Evolutionary conservation across 2,797 vertebrate species (phyloP), one percentile per base, ranked within the genome.

Genomic region (Poeciliopsis infans): DNA sequence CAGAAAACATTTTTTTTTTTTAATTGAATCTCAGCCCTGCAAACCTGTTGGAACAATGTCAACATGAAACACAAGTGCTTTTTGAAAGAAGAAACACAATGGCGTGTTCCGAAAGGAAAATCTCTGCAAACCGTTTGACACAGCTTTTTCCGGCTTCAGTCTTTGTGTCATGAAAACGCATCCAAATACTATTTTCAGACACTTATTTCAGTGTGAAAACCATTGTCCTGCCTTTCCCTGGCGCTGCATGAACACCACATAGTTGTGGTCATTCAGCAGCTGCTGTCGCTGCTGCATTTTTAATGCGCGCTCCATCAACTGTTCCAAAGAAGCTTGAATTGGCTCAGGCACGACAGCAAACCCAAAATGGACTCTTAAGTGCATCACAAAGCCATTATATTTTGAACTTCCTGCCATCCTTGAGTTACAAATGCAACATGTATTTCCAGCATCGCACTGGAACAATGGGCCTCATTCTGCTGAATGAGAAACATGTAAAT

Each of bases 191-290:
- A 86, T 86, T 90, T 92, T 81, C 81, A 86, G 83, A 80, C 77
- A 81, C 82, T 79, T 72, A 76, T 88, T 92, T 82, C 57, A 80
- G 86, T 88, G 79, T 85, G 83, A 87, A 45, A 79, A 70, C 84
- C 79, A 91, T 85, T 90, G 89, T 89, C 80, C 86, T 84, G 73
- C 55, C 81, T 71, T 31, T 72, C 47, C 66, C 84, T 89, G 93
- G 90, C 90, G 69, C 75, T 12, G 66, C 73, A 79, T 93, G 86
- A 90, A 92, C 92, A 72, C 79, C 79, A 81, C 83, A 73, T 71
- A 85, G 82, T 76, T 84, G 79, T 72, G 89, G 91, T 87, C 90
- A 89, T 76, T 81, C 78, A n/a, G 85, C 93, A 94, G 94, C 91
- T 91, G 91, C 85, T 85, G 64, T 55, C 55, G 31, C 64, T 77